A percentile compares a stretch with the other conserved stretches of the same genome.
Evolutionary conservation across 1,140 invertebrate species (phyloP).

Genomic region (Musca vetustissima): DNA sequence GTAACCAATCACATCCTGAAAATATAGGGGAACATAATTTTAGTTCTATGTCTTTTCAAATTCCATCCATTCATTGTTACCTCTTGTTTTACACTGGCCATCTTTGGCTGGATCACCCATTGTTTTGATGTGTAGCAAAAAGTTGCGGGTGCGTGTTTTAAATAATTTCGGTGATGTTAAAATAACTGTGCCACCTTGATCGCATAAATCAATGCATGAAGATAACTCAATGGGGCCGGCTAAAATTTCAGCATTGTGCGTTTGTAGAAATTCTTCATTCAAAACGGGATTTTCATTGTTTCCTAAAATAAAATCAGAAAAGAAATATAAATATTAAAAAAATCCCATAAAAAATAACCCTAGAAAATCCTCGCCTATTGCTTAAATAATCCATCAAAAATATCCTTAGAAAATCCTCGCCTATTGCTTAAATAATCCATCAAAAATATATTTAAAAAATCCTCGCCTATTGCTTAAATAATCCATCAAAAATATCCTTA

Average conservation of each 20-base stretch:
- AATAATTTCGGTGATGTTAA: conserved; percentile 85
- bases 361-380: no score
- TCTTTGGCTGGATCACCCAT: conserved; percentile 70
- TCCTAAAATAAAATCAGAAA: conserved; percentile 36
- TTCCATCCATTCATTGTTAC: no score
- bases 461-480: no score
- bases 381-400: no score
- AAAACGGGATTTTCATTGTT: conserved; percentile 72
- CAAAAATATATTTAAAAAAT: no score
- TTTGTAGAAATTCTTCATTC: conserved; percentile 77
- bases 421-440: no score
- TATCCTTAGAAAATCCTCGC: no score
- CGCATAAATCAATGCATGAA: conserved; percentile 80
- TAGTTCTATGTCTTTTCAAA: no score
- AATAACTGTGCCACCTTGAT: conserved; percentile 79
- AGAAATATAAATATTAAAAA: no score
- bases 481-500: no score
- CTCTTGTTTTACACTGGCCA: conserved; percentile 56
- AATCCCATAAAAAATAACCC: no score
- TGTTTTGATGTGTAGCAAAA: conserved; percentile 84
- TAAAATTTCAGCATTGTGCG: conserved; percentile 85
- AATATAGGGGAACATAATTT: conserved; percentile 2
- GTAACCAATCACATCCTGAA: conserved; percentile 85
- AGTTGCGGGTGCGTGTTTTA: conserved; percentile 73
- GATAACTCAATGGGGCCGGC: conserved; percentile 83